Conservation (phyloP, 2,113 vertebrate genomes). For the Psilopsiagon aurifrons region DNA sequence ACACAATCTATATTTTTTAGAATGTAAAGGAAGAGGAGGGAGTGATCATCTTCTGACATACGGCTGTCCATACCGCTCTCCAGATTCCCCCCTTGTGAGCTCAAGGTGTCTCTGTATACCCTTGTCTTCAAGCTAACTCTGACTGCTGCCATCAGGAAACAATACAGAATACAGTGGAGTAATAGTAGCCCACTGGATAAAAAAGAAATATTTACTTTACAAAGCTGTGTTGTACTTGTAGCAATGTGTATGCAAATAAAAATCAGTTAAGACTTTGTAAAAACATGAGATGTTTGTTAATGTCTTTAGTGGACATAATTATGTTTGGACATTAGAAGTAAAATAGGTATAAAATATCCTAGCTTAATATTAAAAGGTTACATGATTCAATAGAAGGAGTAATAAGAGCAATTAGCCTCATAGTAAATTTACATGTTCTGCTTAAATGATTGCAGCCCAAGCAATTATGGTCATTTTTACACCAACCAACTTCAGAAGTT, state of each 20-base stretch:
- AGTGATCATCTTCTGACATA: not conserved
- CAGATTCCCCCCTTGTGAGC: not conserved
- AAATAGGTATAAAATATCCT: not conserved
- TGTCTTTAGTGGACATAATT: not conserved
- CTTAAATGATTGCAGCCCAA: not conserved
- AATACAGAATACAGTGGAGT: not conserved
- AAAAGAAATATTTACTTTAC: not conserved
- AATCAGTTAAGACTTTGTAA: not conserved
- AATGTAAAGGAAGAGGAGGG: not conserved
- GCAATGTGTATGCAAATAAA: not conserved
- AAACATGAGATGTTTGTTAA: not conserved
- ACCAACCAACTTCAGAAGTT: not conserved
- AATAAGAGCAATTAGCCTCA: constrained; percentile 1
- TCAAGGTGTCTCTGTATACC: not conserved
- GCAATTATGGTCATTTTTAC: not conserved
- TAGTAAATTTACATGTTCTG: not conserved
- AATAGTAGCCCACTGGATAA: not conserved
- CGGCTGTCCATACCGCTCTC: not conserved
- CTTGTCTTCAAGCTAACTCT: not conserved
- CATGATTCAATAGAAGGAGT: not conserved
- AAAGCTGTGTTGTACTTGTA: not conserved
- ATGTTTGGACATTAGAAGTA: not conserved
- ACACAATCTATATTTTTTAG: not conserved
- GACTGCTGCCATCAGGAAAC: not conserved
- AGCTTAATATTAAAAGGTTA: not conserved